Percentiles rank a stretch among this genome's conserved stretches.
phyloP scores from a whole-genome alignment of 2,888 invertebrate species.

The Hirudinaria manillensis region DNA sequence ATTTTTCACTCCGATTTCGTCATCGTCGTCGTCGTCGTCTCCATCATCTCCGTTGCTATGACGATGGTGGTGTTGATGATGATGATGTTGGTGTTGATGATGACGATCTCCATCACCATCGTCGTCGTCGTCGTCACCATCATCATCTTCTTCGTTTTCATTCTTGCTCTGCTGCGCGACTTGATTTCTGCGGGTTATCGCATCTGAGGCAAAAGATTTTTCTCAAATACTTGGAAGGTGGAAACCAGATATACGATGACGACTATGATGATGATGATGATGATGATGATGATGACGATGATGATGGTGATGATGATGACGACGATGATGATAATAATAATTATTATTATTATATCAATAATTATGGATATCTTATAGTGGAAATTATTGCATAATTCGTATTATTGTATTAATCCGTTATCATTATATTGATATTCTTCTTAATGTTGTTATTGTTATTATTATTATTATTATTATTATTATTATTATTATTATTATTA shows the following conservation, averaged over 20 bases:
- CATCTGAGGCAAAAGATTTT: too few species aligned
- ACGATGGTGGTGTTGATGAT: conserved; percentile 8
- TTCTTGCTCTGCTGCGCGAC: too few species aligned
- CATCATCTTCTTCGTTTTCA: not conserved
- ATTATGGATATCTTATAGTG: not conserved
- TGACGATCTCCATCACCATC: not conserved
- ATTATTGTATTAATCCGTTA: too few species aligned
- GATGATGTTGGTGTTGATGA: conserved; percentile 16
- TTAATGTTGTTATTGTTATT: too few species aligned
- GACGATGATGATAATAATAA: conserved; percentile 21
- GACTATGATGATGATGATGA: conserved; percentile 27
- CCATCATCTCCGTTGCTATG: not conserved
- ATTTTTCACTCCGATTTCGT: not conserved
- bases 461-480: too few species aligned
- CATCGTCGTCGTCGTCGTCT: conserved; percentile 12
- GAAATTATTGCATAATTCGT: not conserved
- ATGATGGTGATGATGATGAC: conserved; percentile 26
- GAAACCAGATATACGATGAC: conserved; percentile 8
- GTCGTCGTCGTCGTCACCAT: not conserved
- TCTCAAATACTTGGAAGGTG: not conserved
- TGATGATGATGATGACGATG: conserved; percentile 28
- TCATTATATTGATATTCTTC: too few species aligned
- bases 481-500: too few species aligned
- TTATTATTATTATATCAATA: not conserved
- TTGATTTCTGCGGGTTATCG: too few species aligned